Percentiles rank a stretch among this genome's conserved stretches.
Evolutionary conservation across 2,888 invertebrate species (phyloP).

Genomic region (Chymomyza procnemis): DNA sequence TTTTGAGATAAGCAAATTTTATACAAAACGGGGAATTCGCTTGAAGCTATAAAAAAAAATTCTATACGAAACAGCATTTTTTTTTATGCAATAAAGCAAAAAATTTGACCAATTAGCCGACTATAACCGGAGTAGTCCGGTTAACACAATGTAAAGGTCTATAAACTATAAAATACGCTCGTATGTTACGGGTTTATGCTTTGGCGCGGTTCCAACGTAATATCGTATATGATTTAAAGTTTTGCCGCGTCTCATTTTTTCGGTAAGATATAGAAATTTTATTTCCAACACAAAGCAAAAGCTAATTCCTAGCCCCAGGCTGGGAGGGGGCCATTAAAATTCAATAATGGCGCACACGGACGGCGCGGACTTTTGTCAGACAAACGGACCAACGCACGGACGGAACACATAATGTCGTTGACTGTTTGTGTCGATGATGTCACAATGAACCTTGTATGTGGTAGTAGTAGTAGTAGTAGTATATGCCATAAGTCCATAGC

Average conservation of each 20-base stretch:
- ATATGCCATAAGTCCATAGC: no score
- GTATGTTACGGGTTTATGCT: not conserved
- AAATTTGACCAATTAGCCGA: not conserved
- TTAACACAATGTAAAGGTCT: constrained; percentile 8
- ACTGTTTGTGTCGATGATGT: constrained; percentile 64
- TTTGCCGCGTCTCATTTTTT: not conserved
- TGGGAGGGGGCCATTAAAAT: constrained; percentile 67
- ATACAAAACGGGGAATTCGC: constrained; percentile 13
- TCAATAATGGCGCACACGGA: constrained; percentile 61
- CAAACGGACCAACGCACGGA: not conserved
- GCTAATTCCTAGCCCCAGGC: constrained; percentile 63
- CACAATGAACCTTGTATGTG: constrained; percentile 64
- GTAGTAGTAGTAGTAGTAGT: no score
- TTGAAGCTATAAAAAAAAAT: no score
- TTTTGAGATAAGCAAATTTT: constrained; percentile 18
- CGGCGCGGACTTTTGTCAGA: not conserved
- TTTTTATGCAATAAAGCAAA: not conserved
- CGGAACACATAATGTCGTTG: constrained; percentile 60
- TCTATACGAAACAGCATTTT: constrained; percentile 16
- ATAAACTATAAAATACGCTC: constrained; percentile 11
- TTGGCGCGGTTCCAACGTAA: not conserved
- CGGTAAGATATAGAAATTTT: not conserved
- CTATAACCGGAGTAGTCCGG: not conserved
- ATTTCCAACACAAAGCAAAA: constrained; percentile 42
- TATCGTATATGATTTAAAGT: not conserved